These are phyloP conservation scores for Enhydra lutris DNA, from an alignment of 2,113 vertebrate genomes.

Conservation along the genomic window DNA sequence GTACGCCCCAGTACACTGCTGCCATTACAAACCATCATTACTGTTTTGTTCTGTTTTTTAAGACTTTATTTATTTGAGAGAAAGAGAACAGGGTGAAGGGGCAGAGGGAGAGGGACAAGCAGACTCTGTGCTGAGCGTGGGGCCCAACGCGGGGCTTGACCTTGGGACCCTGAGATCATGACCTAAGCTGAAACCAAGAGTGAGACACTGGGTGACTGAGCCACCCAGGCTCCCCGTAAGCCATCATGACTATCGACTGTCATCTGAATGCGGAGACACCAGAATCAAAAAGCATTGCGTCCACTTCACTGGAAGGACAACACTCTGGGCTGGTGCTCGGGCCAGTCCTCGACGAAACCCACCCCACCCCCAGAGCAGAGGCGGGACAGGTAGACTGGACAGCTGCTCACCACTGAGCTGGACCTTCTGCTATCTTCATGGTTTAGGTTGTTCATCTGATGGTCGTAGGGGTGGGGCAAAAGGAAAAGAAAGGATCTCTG, in stretches of 20 bases:
- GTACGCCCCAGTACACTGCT: no score
- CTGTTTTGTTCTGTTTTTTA: not conserved
- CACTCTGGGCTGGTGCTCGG: not conserved
- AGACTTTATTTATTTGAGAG: not conserved
- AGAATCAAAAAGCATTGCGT: not conserved
- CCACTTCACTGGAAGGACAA: no score
- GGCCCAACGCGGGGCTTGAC: not conserved
- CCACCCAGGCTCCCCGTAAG: not conserved
- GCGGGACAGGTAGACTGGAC: not conserved
- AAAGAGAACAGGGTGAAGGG: not conserved
- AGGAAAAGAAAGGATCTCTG: not conserved
- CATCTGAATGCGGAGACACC: not conserved
- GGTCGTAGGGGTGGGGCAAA: not conserved
- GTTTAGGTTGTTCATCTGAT: not conserved
- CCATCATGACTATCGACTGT: not conserved
- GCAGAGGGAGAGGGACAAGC: not conserved
- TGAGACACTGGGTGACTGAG: not conserved
- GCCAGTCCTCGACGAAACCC: not conserved
- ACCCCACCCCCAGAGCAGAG: not conserved
- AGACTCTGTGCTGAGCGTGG: not conserved
- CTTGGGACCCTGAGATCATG: not conserved
- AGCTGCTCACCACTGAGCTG: not conserved
- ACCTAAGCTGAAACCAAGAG: not conserved
- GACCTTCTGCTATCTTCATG: not conserved
- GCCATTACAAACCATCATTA: accelerated